A percentile compares a stretch with the other conserved stretches of the same genome.
phyloP scores from a whole-genome alignment of 2,113 vertebrate species.

The Catagonus wagneri region DNA sequence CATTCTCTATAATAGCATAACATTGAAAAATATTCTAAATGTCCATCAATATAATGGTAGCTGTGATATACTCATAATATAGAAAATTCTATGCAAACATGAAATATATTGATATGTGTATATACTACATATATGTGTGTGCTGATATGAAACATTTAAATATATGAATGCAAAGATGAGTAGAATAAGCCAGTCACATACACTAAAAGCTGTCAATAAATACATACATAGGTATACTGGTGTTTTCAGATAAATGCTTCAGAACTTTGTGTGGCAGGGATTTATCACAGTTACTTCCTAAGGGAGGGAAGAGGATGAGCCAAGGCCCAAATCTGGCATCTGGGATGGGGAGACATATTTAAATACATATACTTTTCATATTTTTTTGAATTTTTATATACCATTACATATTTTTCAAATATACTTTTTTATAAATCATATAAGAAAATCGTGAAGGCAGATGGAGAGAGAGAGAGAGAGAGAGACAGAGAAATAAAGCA shows the following conservation, averaged over 20 bases:
- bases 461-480: background rate
- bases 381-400: background rate
- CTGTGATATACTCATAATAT: background rate
- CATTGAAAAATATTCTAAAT: background rate
- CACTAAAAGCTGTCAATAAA: background rate
- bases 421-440: background rate
- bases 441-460: background rate
- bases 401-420: background rate
- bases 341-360: background rate
- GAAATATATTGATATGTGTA: background rate
- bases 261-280: background rate
- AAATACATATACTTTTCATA: background rate
- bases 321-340: background rate
- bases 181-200: background rate
- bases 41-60: background rate
- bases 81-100: background rate
- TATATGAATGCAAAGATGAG: background rate
- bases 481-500: background rate
- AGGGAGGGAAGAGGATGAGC: background rate
- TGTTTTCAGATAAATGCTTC: slow-evolving; percentile 26
- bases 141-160: background rate
- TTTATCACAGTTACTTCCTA: background rate
- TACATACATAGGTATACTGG: background rate
- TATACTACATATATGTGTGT: background rate
- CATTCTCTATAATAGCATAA: background rate